Evolutionary conservation across 2,888 invertebrate species (phyloP).

Genomic region (Tanytarsus gracilentus): DNA sequence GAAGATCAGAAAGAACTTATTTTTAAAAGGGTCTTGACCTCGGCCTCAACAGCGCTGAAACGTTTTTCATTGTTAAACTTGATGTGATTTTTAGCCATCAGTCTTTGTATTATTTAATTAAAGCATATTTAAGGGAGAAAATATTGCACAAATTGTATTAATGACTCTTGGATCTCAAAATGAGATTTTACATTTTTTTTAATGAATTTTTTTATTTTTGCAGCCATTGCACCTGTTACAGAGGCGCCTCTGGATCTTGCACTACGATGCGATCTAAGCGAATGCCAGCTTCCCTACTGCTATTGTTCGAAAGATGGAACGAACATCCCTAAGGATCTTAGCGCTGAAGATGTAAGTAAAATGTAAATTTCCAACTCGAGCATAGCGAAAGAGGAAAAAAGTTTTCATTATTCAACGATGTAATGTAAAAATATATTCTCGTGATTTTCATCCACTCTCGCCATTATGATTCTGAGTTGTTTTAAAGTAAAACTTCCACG

Average conservation of each 20-base stretch:
- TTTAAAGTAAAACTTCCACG: no score
- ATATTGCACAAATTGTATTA: not conserved
- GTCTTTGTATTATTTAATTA: no score
- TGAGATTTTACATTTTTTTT: slow-evolving; percentile 31
- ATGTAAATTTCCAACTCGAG: not conserved
- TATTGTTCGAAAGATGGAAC: slow-evolving; percentile 90
- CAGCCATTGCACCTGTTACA: slow-evolving; percentile 73
- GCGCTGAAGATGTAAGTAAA: slow-evolving; percentile 64
- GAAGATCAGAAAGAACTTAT: no score
- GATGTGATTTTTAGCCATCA: no score
- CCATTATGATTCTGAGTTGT: no score
- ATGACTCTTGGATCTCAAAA: slow-evolving; percentile 18
- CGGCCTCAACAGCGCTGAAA: no score
- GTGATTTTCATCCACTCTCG: no score
- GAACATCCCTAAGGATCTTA: slow-evolving; percentile 70
- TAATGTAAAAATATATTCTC: no score
- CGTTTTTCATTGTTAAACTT: no score
- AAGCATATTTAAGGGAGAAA: not conserved
- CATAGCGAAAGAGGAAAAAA: no score
- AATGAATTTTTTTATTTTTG: slow-evolving; percentile 35
- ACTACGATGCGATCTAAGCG: slow-evolving; percentile 62
- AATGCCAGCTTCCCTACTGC: slow-evolving; percentile 78
- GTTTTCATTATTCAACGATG: no score
- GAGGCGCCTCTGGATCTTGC: slow-evolving; percentile 74
- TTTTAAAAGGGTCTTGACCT: no score